phyloP scores from a whole-genome alignment of 2,113 vertebrate genomes.

The Budorcas taxicolor region DNA sequence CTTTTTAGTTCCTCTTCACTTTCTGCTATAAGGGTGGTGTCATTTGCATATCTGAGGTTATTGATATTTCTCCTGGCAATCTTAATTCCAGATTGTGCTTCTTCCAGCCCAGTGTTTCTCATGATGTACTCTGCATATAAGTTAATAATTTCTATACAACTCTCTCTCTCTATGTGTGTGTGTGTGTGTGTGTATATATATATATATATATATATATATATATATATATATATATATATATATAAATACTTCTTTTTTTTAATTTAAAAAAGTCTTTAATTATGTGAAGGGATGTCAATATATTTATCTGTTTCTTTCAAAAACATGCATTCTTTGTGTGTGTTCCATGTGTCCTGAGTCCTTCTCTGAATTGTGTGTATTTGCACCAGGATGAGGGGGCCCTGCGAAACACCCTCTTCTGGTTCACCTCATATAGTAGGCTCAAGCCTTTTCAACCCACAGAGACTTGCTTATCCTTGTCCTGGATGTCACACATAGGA shows the following conservation, averaged over 20 bases:
- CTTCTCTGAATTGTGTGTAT: neutral
- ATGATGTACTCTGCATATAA: too few species aligned
- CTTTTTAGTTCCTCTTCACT: too few species aligned
- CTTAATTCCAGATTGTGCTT: too few species aligned
- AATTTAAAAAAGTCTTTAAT: neutral
- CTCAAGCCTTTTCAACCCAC: neutral
- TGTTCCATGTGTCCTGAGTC: neutral
- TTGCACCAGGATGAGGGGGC: neutral
- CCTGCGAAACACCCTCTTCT: neutral
- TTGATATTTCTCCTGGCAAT: too few species aligned
- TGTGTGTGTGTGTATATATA: accelerated
- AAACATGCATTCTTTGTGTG: neutral
- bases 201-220: neutral
- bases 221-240: neutral
- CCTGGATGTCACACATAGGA: neutral
- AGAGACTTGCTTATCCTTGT: neutral
- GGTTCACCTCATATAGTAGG: neutral
- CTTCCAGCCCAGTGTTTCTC: too few species aligned
- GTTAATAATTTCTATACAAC: neutral
- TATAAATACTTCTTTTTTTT: neutral
- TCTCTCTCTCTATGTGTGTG: neutral
- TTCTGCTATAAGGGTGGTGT: too few species aligned
- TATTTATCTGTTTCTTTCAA: neutral
- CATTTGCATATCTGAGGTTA: too few species aligned
- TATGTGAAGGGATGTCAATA: neutral